Evolutionary conservation across 2,113 vertebrate species (phyloP).

Genomic region (Pongo pygmaeus): DNA sequence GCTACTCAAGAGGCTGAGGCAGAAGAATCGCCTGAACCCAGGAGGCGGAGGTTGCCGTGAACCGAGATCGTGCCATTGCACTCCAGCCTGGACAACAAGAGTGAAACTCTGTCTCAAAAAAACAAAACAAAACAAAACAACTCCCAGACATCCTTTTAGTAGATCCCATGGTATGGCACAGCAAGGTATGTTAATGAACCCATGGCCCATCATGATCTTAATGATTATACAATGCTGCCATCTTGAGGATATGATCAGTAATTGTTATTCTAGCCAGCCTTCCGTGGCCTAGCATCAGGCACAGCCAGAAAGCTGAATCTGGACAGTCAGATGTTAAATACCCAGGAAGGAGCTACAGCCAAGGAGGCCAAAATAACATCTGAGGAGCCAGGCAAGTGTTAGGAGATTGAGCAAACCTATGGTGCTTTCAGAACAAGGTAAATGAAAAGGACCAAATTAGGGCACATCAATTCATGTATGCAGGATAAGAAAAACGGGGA

Average conservation of each 20-base stretch:
- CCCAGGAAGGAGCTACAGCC: neutral
- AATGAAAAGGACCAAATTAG: neutral
- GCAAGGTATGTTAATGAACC: neutral
- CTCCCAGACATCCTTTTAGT: neutral
- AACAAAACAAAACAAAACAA: too few relatives aligned
- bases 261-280: neutral
- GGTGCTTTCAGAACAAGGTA: neutral
- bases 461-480: neutral
- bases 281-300: fast-evolving
- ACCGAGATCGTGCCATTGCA: too few relatives aligned
- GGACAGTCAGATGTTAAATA: constrained; percentile 10
- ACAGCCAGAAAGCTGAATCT: neutral
- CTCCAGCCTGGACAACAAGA: too few relatives aligned
- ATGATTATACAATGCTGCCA: constrained; percentile 68
- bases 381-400: neutral
- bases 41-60: too few relatives aligned
- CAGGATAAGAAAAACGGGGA: neutral
- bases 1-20: too few relatives aligned
- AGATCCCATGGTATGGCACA: neutral
- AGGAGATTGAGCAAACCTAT: neutral
- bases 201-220: neutral
- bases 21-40: too few relatives aligned
- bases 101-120: too few relatives aligned
- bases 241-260: constrained; percentile 45
- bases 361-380: neutral